Evolutionary conservation across 35 echinoderm and acorn worm species (phyloP), one percentile per base, ranked within the genome.

Genomic region (Apostichopus japonicus): DNA sequence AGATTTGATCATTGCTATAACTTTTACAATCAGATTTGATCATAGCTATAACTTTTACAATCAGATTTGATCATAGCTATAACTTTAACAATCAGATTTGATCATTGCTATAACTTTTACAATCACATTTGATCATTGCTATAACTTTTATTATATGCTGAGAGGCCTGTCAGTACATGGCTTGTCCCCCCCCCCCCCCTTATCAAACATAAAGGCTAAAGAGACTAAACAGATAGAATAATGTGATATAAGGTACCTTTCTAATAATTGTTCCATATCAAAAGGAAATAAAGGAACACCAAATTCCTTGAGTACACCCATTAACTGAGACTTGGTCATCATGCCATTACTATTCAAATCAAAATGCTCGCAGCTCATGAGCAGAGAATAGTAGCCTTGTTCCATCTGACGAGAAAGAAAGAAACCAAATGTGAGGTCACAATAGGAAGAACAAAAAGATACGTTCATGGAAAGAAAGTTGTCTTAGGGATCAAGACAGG

Each of bases 251-350:
- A 65, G 55, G 27, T 79, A 96, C 97, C 92, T 96, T 95, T 99
- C 97, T 55, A 99, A 54, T 24, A 99, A 77, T 24, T 94, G 72
- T 56, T 99, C 97, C 24, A 92, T 84, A 58, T 99, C 95, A 10
- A 81, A 78, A 11, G 89, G 91, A 70, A 57, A 25, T 84, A 99
- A 87, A 23, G 92, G 90, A 11, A 99, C 87, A 67, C 91, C 93
- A 90, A 93, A 93, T 53, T 99, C 93, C 58, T 62, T 79, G 5
- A 99, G 87, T 21, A 99, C 81, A 21, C 55, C 87, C 70, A 83
- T 76, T 84, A 99, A 91, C 22, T 96, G 91, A 55, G 89, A 86
- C 62, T 90, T 87, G 13, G 93, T 77, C 3, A 99, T 79, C 19
- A 87, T 92, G 33, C 95, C 95, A 88, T 92, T 92, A 24, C 86